phyloP scores from a whole-genome alignment of 2,888 invertebrate species.

The Campoletis raptor region DNA sequence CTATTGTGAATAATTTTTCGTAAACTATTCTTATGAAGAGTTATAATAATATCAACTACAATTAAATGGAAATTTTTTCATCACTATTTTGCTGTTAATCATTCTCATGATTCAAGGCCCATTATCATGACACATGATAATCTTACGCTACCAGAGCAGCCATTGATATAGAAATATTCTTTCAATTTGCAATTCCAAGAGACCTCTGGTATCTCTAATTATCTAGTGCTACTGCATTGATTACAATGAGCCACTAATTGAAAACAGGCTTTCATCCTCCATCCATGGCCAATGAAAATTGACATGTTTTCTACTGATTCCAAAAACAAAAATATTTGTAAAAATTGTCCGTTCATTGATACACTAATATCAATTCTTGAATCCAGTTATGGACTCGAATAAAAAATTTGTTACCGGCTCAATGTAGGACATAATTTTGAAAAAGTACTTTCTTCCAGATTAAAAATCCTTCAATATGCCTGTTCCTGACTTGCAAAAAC shows the following conservation, averaged over 20 bases:
- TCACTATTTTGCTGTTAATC: neutral
- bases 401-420: neutral
- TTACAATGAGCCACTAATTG: slow-evolving; percentile 14
- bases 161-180: neutral
- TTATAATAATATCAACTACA: neutral
- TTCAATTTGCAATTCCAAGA: slow-evolving; percentile 9
- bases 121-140: slow-evolving; percentile 11
- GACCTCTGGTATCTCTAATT: slow-evolving; percentile 6
- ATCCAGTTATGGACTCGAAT: neutral
- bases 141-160: neutral
- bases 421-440: neutral
- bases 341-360: neutral
- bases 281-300: neutral
- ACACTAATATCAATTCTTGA: neutral
- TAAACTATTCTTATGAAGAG: too few relatives aligned
- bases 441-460: slow-evolving; percentile 29
- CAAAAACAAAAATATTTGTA: neutral
- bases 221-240: neutral
- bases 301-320: neutral
- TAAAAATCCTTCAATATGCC: slow-evolving; percentile 75
- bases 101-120: slow-evolving; percentile 29
- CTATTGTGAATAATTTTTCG: neutral
- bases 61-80: neutral
- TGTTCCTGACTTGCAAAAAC: slow-evolving; percentile 89
- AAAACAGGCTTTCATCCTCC: neutral